Evolutionary conservation across 1,140 invertebrate species (phyloP), one percentile per base, ranked within the genome.

Genomic region (Drosophila funebris): DNA sequence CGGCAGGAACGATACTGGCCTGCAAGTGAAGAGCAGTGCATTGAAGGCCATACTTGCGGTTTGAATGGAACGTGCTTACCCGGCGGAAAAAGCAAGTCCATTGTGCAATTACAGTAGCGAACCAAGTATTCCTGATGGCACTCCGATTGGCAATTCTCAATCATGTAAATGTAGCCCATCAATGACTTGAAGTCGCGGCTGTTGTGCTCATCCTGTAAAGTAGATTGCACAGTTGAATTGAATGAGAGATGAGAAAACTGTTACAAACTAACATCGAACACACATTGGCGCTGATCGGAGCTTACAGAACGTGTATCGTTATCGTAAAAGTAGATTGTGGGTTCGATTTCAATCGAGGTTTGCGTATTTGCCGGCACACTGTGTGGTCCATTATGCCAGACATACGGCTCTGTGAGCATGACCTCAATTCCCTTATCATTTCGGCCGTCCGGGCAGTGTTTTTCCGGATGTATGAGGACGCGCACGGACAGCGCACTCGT

Each of bases 51-150:
- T 50, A 31, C n/a, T 14, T 66, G 80, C 27, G 62, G 44, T 71
- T 67, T 24, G 27, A 36, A 33, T 24, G 11, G 46, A 64, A 73
- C 41, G 54, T 77, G 73, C 76, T 90, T 82, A 90, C 90, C 90
- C 62, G 89, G 82, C 71, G 90, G 90, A 83, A 90, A 92, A 41
- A 92, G 68, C 60, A 91, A 44, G 43, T 91, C 90, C 74, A 91
- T 44, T 48, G 89, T 91, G 70, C 90, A 92, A 61, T 91, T 91
- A 39, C 91, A 92, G 56, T 80, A 90, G 18, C 76, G 62, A 16
- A 90, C 62, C 64, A 91, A 73, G 77, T 91, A 85, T 67, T 90
- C 80, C 69, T 91, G 90, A 71, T 90, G 84, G 57, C 91, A 92
- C 71, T 91, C 73, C 20, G 90, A 81, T 62, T 82, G 72, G 54